Percentiles rank a stretch among this genome's conserved stretches.
Evolutionary conservation across 2,797 vertebrate genomes (phyloP).

Genomic region (Hapalemur alaotrensis): DNA sequence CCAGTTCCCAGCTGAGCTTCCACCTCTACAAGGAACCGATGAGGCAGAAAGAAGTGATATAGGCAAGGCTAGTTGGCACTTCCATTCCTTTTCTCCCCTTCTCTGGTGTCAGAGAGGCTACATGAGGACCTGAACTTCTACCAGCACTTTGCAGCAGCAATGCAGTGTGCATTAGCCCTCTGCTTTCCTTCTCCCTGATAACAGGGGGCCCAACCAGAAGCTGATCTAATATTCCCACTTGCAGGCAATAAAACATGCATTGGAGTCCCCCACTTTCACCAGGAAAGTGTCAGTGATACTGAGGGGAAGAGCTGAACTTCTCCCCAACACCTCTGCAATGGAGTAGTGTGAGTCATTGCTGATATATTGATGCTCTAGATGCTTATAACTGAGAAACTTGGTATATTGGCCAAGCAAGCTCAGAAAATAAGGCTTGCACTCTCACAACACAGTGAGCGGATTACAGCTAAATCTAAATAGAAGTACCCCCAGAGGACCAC

Average conservation of each 20-base stretch:
- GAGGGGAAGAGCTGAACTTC: too few species aligned
- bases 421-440: background rate
- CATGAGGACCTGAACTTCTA: background rate
- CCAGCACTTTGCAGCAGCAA: too few species aligned
- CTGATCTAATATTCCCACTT: too few species aligned
- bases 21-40: background rate
- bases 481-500: background rate
- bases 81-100: background rate
- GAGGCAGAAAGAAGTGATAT: background rate
- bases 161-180: background rate
- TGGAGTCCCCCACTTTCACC: background rate
- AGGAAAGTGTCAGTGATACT: background rate
- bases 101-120: background rate
- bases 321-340: too few species aligned
- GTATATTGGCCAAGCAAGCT: background rate
- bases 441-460: rapidly evolving
- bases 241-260: background rate
- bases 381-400: background rate
- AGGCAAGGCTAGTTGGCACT: background rate
- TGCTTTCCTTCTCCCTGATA: background rate
- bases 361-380: background rate
- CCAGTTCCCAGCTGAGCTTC: background rate
- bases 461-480: background rate
- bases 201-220: background rate
- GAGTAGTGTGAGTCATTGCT: background rate